These are phyloP conservation scores for Lampropteryx suffumata DNA, from an alignment of 2,888 invertebrate genomes.

Conservation along the genomic window DNA sequence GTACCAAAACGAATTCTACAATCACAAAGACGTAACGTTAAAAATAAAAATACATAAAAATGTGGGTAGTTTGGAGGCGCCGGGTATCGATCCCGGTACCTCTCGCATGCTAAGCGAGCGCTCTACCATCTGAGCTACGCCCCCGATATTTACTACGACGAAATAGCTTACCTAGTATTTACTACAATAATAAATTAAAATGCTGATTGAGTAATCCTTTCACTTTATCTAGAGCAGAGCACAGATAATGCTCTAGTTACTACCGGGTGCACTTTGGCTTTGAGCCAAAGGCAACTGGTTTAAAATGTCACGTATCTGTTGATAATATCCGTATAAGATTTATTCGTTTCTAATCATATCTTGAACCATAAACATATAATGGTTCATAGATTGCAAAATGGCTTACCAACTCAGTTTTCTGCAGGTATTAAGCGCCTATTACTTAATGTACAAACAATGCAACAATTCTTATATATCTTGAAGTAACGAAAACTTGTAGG, in stretches of 20 bases:
- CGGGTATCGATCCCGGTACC: slow-evolving; percentile 72
- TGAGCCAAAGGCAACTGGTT: slow-evolving; percentile 23
- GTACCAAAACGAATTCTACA: too few species aligned
- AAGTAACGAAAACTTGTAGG: too few species aligned
- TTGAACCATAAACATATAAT: slow-evolving; percentile 2
- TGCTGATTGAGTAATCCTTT: slow-evolving; percentile 28
- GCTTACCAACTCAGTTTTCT: too few species aligned
- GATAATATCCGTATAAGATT: slow-evolving; percentile 13
- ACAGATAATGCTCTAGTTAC: slow-evolving; percentile 9
- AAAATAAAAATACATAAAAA: background rate
- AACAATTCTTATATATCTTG: too few species aligned
- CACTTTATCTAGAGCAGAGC: slow-evolving; percentile 35
- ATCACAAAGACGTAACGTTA: too few species aligned
- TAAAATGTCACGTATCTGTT: slow-evolving; percentile 20
- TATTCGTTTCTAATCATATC: slow-evolving; percentile 5
- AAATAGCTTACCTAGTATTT: slow-evolving; percentile 19
- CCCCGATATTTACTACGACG: slow-evolving; percentile 4
- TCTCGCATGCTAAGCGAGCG: slow-evolving; percentile 84
- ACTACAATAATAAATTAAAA: slow-evolving; percentile 22
- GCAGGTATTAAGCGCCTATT: too few species aligned
- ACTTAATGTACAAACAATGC: too few species aligned
- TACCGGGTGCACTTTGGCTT: slow-evolving; percentile 27
- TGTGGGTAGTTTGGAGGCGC: slow-evolving; percentile 45
- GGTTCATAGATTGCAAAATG: too few species aligned
- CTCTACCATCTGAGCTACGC: slow-evolving; percentile 76